Base-by-base conservation (phyloP, 1,140 invertebrate species). In the Sitophilus oryzae region DNA sequence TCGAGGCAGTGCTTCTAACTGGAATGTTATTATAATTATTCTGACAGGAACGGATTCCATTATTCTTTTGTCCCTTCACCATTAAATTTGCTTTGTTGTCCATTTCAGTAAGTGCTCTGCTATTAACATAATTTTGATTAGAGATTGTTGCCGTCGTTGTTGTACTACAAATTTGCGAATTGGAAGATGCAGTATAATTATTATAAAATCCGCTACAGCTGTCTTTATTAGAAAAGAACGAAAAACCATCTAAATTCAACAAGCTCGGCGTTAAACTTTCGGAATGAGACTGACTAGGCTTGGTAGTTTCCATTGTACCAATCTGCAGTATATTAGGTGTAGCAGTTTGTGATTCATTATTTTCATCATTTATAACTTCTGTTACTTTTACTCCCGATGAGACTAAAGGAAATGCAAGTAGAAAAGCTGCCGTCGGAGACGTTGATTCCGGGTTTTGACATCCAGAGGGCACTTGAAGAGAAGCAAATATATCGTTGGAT, bases 341-440 rank as follows among this genome's bases (percentile, higher is more conserved):
- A 8, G 66, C 68, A 41, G 70, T 62, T 15, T 77, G 76, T 34
- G 77, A 79, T 45, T 81, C 77, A 48, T 76, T 74, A 46, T 76
- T 76, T 45, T 79, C 76, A 42, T 79, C 78, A 18, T 76, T 77
- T 1, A 80, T 62, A 1, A 80, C 77, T 58, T 82, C 80, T 1
- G 77, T 74, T 47, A 77, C 80, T 68, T 75, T 76, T 15, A 65
- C 60, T 8, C 77, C 77, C 37, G 74, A 78, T 1, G 81, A 82
- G 1, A 88, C 85, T 10, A 88, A 69, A 1, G 86, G 86, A 62
- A 88, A 88, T 6, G 85, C 82, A 69, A 85, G 78, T 15, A 88
- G 69, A 67, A 87, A 87, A 6, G 86, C 86, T 19, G 84, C 86
- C 8, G 85, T 88, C 9, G 86, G 85, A 15, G 86, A 88, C 58